These are phyloP conservation scores for Sinocyclocheilus anophthalmus DNA, from an alignment of 2,113 vertebrate species.

Conservation along the genomic window DNA sequence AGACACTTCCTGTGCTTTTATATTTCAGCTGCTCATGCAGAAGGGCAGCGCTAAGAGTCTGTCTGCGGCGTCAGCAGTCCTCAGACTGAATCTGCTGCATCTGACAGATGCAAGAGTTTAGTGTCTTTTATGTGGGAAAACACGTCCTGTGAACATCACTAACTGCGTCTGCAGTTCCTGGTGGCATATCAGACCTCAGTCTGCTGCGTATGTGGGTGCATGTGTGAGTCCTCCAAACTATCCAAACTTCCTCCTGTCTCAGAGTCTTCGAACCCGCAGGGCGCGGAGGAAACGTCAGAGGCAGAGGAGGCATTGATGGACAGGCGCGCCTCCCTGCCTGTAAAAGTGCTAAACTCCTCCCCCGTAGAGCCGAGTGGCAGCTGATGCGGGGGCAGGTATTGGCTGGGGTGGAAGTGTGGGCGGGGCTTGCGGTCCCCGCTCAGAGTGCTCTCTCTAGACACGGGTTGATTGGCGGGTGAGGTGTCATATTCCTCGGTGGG, in stretches of 20 bases:
- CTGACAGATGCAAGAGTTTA: neutral
- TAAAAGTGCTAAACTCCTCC: constrained; percentile 79
- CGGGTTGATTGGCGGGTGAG: constrained; percentile 73
- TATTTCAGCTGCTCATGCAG: constrained; percentile 13
- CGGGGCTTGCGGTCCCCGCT: constrained; percentile 68
- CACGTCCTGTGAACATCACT: constrained; percentile 10
- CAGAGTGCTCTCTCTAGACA: constrained; percentile 82
- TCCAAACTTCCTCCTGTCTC: constrained; percentile 86
- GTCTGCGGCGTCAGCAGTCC: neutral
- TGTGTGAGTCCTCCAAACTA: constrained; percentile 82
- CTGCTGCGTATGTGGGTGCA: constrained; percentile 83
- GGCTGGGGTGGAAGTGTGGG: constrained; percentile 91
- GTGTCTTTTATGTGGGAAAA: constrained; percentile 26
- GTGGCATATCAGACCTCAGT: constrained; percentile 85
- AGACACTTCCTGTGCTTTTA: constrained; percentile 47
- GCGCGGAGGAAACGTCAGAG: constrained; percentile 79
- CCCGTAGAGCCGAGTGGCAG: constrained; percentile 76
- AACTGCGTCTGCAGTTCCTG: neutral
- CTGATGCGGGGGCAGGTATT: constrained; percentile 93
- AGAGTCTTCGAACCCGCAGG: constrained; percentile 79
- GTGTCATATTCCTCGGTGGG: constrained; percentile 74
- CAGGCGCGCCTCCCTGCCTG: constrained; percentile 76
- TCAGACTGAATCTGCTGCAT: neutral
- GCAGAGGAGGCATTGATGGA: constrained; percentile 82
- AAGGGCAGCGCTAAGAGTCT: neutral